Evolutionary conservation across 2,888 invertebrate species (phyloP).

Genomic region (Drosophila vallismaia): DNA sequence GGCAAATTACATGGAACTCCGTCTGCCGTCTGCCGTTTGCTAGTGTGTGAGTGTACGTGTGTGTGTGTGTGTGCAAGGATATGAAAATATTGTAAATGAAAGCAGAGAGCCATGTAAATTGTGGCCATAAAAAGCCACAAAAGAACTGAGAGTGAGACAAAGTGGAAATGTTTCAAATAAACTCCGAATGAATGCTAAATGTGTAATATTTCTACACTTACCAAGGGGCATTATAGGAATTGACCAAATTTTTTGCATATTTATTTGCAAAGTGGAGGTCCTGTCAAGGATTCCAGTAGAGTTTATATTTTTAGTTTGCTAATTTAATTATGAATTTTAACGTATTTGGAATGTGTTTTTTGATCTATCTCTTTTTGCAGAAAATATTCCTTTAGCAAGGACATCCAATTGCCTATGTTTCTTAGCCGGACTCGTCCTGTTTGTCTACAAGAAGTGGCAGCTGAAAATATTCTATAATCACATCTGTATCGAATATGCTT

Average conservation of each 20-base stretch:
- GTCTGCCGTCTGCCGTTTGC: not conserved
- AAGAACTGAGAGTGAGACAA: constrained; percentile 36
- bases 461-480: constrained; percentile 5
- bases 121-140: constrained; percentile 66
- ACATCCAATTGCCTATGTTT: not conserved
- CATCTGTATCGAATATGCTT: not conserved
- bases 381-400: not conserved
- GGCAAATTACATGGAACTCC: constrained; percentile 68
- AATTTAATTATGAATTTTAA: not conserved
- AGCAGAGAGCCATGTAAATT: constrained; percentile 70
- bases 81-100: constrained; percentile 69
- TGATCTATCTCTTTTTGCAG: not conserved
- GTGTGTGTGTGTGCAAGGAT: constrained; percentile 20
- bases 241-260: not conserved
- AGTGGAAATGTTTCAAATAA: constrained; percentile 33
- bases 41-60: constrained; percentile 1
- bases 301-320: not conserved
- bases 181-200: constrained; percentile 28
- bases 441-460: not conserved
- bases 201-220: constrained; percentile 18
- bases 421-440: not conserved
- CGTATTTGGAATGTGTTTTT: not conserved
- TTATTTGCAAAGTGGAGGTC: not conserved
- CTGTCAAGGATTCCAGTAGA: not conserved
- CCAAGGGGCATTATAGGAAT: not conserved